Base-by-base conservation (phyloP, 1,140 invertebrate genomes). In the Bombus superbus region DNA sequence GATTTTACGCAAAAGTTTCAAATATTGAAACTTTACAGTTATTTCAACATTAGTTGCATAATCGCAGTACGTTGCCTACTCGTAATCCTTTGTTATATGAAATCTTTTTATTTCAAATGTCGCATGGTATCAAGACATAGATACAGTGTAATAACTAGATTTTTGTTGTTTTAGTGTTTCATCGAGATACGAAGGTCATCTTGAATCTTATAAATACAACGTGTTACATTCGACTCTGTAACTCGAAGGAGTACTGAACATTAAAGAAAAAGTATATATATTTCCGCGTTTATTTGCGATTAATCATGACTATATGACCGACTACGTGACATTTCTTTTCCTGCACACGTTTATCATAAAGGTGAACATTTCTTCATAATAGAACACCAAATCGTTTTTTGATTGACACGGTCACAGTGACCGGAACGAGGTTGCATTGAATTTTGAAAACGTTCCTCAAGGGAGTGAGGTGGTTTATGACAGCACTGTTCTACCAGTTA, bases 361-460 rank as follows among this genome's bases (percentile, higher is more conserved):
- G n/a, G 15, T 66, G 15, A 66, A 13, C 15, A 8, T n/a, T 66
- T n/a, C 13, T 66, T 66, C 2, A 66, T 18, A 32, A 66, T 18
- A 32, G 8, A 66, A 15, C n/a, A 32, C n/a, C 5, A 32, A 32
- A 18, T 66, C 64, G n/a, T 35, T 66, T 32, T 35, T 32, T 66
- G 32, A 66, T 66, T 66, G 32, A n/a, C 59, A 62, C 11, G 59
- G 59, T 18, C n/a, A 32, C 64, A 32, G 1, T 15, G n/a, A 32
- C 64, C n/a, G 64, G 15, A n/a, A 66, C 32, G 64, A 66, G 64
- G 64, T n/a, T 66, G 64, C n/a, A 66, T 66, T 66, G 64, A 66
- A 66, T 66, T 66, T 66, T 35, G 64, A 66, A 66, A 66, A 32
- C 32, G 64, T 66, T 32, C 3, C 15, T 66, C 64, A 18, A 32